Conservation (phyloP, 2,113 vertebrate species). For the Bungarus multicinctus region DNA sequence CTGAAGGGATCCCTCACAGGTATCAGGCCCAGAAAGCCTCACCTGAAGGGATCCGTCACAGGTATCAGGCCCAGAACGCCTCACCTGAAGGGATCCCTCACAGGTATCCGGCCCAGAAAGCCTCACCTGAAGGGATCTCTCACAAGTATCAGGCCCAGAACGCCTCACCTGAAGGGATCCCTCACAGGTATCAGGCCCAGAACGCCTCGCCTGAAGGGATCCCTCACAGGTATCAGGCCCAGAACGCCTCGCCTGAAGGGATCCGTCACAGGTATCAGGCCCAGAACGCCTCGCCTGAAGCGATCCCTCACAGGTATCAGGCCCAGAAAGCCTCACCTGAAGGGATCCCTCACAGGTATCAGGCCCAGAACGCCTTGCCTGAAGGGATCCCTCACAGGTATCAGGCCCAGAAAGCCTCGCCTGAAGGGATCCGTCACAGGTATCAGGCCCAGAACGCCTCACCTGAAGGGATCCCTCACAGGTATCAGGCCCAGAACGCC, state of each 20-base stretch:
- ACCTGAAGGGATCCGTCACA: too few relatives aligned
- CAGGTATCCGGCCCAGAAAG: background rate
- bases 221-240: too few relatives aligned
- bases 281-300: too few relatives aligned
- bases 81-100: conserved; percentile 85
- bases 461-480: too few relatives aligned
- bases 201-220: too few relatives aligned
- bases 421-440: conserved; percentile 86
- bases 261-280: conserved; percentile 85
- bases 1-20: conserved; percentile 86
- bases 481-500: too few relatives aligned
- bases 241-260: conserved; percentile 75
- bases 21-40: conserved; percentile 86
- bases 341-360: conserved; percentile 83
- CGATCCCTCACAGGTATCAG: too few relatives aligned
- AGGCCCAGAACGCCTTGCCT: conserved; percentile 82
- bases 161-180: conserved; percentile 80
- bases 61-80: too few relatives aligned
- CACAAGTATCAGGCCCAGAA: conserved; percentile 32
- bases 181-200: conserved; percentile 86
- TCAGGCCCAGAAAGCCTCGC: conserved; percentile 47
- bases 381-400: too few relatives aligned
- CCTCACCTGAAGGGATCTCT: conserved; percentile 84
- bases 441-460: conserved; percentile 83
- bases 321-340: conserved; percentile 70